A percentile compares a stretch with the other conserved stretches of the same genome.
phyloP scores from a whole-genome alignment of 1,140 invertebrate genomes.

The Semibalanus balanoides region DNA sequence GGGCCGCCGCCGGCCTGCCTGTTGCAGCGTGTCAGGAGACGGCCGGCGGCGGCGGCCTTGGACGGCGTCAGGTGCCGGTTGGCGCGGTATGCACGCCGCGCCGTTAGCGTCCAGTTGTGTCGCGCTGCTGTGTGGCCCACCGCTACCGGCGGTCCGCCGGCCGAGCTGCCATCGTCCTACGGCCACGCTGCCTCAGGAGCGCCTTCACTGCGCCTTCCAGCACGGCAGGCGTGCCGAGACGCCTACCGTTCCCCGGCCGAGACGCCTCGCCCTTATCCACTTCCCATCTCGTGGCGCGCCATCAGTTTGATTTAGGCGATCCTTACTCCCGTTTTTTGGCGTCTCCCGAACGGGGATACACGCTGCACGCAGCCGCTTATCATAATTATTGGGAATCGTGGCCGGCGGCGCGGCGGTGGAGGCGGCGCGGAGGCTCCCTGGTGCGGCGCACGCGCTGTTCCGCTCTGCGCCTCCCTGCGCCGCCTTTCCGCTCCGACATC shows the following conservation, averaged over 20 bases:
- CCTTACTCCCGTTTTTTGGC: neutral
- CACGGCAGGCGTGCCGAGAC: too few relatives aligned
- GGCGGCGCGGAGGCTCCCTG: neutral
- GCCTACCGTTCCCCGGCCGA: neutral
- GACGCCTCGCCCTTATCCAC: neutral
- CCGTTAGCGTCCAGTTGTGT: neutral
- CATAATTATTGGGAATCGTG: neutral
- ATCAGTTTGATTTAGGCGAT: conserved; percentile 1
- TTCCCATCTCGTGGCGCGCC: neutral
- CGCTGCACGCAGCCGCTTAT: conserved; percentile 1
- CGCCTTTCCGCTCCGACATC: neutral
- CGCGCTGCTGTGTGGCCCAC: too few relatives aligned
- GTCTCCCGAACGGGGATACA: neutral
- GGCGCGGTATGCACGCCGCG: neutral
- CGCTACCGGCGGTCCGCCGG: too few relatives aligned
- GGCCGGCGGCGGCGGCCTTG: neutral
- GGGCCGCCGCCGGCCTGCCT: neutral
- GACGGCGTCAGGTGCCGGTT: neutral
- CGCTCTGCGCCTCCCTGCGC: too few relatives aligned
- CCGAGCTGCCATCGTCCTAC: too few relatives aligned
- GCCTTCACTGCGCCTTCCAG: too few relatives aligned
- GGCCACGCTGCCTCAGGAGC: too few relatives aligned
- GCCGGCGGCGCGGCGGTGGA: too few relatives aligned
- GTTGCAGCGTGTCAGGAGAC: neutral
- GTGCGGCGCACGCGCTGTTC: neutral